These are phyloP conservation scores for Metopolophium dirhodum DNA, from an alignment of 1,140 invertebrate genomes.

Conservation along the genomic window DNA sequence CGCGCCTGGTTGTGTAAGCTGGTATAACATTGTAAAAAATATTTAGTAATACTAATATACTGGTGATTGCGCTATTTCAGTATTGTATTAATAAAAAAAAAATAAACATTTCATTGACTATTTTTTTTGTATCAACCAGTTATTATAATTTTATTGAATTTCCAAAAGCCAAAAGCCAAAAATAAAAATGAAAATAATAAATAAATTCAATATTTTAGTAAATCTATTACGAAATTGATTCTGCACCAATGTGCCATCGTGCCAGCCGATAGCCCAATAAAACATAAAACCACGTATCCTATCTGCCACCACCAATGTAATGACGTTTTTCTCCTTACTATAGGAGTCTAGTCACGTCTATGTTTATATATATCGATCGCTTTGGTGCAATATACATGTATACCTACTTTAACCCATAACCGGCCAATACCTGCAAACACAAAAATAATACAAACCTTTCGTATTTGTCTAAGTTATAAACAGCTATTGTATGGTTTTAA, in stretches of 20 bases:
- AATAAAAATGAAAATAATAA: neutral
- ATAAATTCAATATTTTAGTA: neutral
- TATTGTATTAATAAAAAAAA: neutral
- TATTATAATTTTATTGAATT: neutral
- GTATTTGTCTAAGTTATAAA: neutral
- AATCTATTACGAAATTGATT: neutral
- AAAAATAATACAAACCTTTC: neutral
- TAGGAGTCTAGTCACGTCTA: too few relatives aligned
- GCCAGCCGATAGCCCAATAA: neutral
- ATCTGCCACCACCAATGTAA: neutral
- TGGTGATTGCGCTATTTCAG: neutral
- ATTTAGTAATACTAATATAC: neutral
- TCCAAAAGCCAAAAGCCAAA: neutral
- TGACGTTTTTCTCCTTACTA: neutral
- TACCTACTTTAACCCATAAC: neutral
- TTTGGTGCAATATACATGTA: neutral
- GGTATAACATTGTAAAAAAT: neutral
- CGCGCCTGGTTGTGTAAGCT: neutral
- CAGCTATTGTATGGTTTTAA: neutral
- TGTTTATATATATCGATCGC: neutral
- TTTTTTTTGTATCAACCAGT: neutral
- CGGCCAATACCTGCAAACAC: neutral
- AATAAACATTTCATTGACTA: neutral
- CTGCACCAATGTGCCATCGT: neutral
- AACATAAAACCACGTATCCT: neutral